Conservation (phyloP, 37 sponge, comb jelly and placozoan species). For the Corticium candelabrum region DNA sequence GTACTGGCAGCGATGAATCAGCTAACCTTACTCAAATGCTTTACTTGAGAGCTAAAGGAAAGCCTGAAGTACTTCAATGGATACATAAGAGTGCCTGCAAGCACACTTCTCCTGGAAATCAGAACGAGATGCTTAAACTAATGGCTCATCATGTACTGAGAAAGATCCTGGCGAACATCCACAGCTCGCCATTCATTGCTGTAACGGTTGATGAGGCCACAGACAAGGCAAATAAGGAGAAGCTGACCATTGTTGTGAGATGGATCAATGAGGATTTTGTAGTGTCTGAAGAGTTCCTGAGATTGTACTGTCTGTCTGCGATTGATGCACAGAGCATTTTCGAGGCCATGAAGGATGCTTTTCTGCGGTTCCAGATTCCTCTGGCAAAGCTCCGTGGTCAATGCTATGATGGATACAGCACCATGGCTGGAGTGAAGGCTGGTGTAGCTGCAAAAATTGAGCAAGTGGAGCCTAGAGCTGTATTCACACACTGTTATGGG, state of each 20-base stretch:
- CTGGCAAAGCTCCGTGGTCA: constrained; percentile 36
- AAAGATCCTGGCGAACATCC: constrained; percentile 37
- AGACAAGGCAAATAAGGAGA: too few relatives aligned
- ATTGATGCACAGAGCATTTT: constrained; percentile 50
- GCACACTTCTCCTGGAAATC: too few relatives aligned
- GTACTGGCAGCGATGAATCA: constrained; percentile 38
- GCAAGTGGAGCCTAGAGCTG: constrained; percentile 46
- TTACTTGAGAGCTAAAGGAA: constrained; percentile 37
- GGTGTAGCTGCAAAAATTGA: constrained; percentile 48
- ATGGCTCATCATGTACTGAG: constrained; percentile 51
- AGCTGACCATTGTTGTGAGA: too few relatives aligned
- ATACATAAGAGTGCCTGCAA: constrained; percentile 35
- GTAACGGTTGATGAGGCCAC: too few relatives aligned
- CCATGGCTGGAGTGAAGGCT: constrained; percentile 49
- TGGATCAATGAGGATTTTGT: too few relatives aligned
- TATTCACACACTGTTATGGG: constrained; percentile 66
- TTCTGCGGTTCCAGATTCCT: constrained; percentile 41
- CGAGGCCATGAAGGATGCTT: constrained; percentile 32
- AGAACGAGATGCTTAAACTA: constrained; percentile 63
- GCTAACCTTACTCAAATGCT: constrained; percentile 52
- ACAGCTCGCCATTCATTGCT: too few relatives aligned
- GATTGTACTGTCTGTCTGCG: constrained; percentile 22
- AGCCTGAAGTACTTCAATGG: constrained; percentile 36
- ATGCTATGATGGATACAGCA: constrained; percentile 62
- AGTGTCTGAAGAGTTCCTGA: too few relatives aligned